phyloP scores from a whole-genome alignment of 2,888 invertebrate genomes.

The Agriopis leucophaearia region DNA sequence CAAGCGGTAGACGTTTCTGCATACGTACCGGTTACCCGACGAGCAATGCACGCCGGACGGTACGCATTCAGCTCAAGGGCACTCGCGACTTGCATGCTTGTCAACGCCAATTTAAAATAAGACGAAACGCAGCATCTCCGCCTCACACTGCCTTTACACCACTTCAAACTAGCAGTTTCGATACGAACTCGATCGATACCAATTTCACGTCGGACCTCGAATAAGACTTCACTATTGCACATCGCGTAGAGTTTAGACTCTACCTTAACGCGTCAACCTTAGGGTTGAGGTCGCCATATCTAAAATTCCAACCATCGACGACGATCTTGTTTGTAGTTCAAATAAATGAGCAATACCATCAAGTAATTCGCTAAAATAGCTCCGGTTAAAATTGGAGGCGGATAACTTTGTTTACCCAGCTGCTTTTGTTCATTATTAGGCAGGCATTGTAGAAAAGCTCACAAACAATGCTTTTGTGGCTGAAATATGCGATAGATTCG shows the following conservation, averaged over 20 bases:
- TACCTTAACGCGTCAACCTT: too few species aligned
- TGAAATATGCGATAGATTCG: constrained; percentile 22
- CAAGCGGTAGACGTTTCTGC: constrained; percentile 30
- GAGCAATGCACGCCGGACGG: constrained; percentile 52
- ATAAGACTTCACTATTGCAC: constrained; percentile 3
- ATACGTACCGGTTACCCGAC: constrained; percentile 16
- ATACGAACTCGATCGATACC: too few species aligned
- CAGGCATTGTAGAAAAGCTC: constrained; percentile 3
- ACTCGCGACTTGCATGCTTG: constrained; percentile 41
- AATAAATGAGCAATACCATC: not conserved
- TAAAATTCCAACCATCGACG: not conserved
- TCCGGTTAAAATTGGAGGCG: constrained; percentile 6
- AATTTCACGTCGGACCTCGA: not conserved
- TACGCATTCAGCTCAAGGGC: constrained; percentile 64
- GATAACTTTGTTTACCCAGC: constrained; percentile 3
- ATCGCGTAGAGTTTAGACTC: not conserved
- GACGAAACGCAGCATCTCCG: constrained; percentile 20
- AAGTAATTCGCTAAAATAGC: constrained; percentile 5
- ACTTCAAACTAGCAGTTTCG: not conserved
- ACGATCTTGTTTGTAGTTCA: not conserved
- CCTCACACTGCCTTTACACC: not conserved
- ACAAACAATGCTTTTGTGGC: constrained; percentile 24
- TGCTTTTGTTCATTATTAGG: constrained; percentile 1
- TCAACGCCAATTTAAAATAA: constrained; percentile 53
- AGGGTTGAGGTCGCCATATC: not conserved